Evolutionary conservation across 1,140 invertebrate species (phyloP), one percentile per base, ranked within the genome.

Genomic region (Eufriesea mexicana): DNA sequence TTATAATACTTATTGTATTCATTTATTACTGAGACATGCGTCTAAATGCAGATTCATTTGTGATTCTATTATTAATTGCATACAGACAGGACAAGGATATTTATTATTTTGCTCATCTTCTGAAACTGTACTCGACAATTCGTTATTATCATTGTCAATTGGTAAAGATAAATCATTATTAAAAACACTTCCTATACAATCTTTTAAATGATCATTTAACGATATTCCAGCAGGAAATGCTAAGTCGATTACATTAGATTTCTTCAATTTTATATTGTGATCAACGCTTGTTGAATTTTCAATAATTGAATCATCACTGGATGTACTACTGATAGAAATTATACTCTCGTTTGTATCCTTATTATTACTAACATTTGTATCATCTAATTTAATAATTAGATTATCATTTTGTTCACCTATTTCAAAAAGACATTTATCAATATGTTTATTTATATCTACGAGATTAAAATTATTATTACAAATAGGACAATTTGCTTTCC

Each of bases 171-270:
- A 87, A 9, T 92, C 91, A 49, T 93, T 91, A 18, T 91, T 85
- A 86, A 94, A 95, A 71, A 93, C 70, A n/a, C 78, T 86, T 62
- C 89, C 85, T 59, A 96, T 90, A 87, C 96, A 96, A 78, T 95
- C 95, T 68, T 97, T 96, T 51, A 96, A 92, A 94, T 97, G 96
- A 73, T 95, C 93, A 88, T 95, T 93, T n/a, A 96, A 86, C n/a
- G 91, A 92, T 4, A 94, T 82, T 54, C 92, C 94, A 76, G 90
- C 89, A 54, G 92, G 86, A 57, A 96, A 75, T 61, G 62, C 28
- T 81, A 68, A 86, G n/a, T 70, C 8, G 16, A 23, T 64, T 66
- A 4, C 64, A 81, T 78, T 87, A 73, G 57, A 54, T 84, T 25
- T 68, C 7, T 59, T 16, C 68, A 77, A 35, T 35, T 67, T 35